These are phyloP conservation scores for human (Homo sapiens) DNA, from an alignment of 2,113 vertebrate genomes.

Conservation along the genomic window GRCh38 chr20:49892001-49892500, in stretches of 20 bases:
- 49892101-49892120: background rate
- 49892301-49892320: background rate
- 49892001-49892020: background rate
- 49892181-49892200: background rate
- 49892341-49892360: background rate
- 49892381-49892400: background rate
- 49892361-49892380: rapidly evolving
- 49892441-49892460: background rate
- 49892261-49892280: background rate
- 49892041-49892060: background rate
- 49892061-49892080: background rate
- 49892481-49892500: background rate
- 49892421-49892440: background rate
- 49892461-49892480: background rate
- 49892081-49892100: no score
- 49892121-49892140: background rate
- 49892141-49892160: background rate
- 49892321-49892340: background rate
- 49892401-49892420: background rate
- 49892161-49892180: background rate
- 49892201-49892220: conserved; percentile 48
- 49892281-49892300: rapidly evolving
- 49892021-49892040: background rate
- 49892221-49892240: background rate
- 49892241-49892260: background rate